Base-by-base conservation (phyloP, 2,797 vertebrate genomes). In the Cottoperca gobio region DNA sequence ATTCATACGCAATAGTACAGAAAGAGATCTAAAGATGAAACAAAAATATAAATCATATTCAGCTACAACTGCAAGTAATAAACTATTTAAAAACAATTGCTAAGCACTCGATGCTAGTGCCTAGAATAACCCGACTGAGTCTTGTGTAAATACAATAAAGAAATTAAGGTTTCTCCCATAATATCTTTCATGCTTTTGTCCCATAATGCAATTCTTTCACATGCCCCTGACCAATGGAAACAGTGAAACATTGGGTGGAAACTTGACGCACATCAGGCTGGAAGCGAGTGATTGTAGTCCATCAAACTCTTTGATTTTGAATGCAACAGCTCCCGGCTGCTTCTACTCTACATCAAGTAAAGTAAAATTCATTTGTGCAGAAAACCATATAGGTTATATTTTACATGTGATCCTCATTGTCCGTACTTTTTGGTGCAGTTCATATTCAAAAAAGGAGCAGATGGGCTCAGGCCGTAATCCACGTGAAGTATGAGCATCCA, bases 161-260 rank as follows among this genome's bases (percentile, higher is more conserved):
- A 21, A 64, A 58, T 40, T 8, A 45, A 53, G 17, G 23, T 61
- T 74, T 73, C 35, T 70, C 63, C 52, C 57, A 50, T 73, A 33
- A 35, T 45, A 66, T 80, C 52, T 46, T 63, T 81, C 54, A 71
- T 54, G 54, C 68, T 49, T 81, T 23, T 60, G 78, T 73, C 65
- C 64, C 54, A 65, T 64, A 26, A 78, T 73, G 64, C 71, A 64
- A 59, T 24, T 64, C 64, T 43, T 43, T 17, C 57, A 69, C 42
- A 8, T 19, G 49, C 43, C 72, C 59, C 74, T 52, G 67, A 64
- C 45, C 76, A 76, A 40, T 52, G 26, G 37, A 71, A 52, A 64
- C 33, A 59, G 59, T 37, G 48, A 46, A 54, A 66, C 10, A 6
- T 23, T 40, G 49, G 66, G 33, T 1, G 31, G 35, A 86, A 58